Evolutionary conservation across 2,113 vertebrate species (phyloP), one percentile per base, ranked within the genome.

Genomic region (Epinephelus lanceolatus): DNA sequence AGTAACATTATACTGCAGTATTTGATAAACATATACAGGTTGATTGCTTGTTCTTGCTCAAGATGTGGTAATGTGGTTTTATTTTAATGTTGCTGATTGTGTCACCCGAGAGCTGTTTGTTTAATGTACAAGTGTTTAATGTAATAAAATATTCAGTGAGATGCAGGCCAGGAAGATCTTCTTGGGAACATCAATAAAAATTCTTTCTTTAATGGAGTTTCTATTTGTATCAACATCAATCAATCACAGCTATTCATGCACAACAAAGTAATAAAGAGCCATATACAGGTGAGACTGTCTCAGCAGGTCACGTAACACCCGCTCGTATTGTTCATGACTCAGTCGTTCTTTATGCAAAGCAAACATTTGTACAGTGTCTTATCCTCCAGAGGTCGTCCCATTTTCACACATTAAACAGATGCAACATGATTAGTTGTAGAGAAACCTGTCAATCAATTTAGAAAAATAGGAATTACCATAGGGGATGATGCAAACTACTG

Each of bases 211-310:
- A 52, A 52, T 23, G 65, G 15, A 19, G n/a, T 27, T 19, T 42
- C 17, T 19, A 21, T 17, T 72, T 62, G 4, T n/a, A 21, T 47
- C 23, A 47, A 3, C 57, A 51, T 33, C 42, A 51, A 17, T 19
- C 18, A 21, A 17, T 59, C 40, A 13, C 45, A 42, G 56, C 6
- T 27, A 19, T 51, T 37, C 9, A 25, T 59, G 55, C 27, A 78
- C 21, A 78, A 42, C 27, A 70, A 25, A 70, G 56, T 6, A 19
- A 61, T 78, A 40, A 40, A 70, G 40, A 70, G 55, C 15, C 76
- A 60, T 51, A 69, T 1, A 60, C 14, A 69, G 55, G 61, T 11
- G n/a, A 61, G n/a, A 42, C 4, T 10, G 57, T 14, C 18, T 49
- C 40, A n/a, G 45, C 27, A 51, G 25, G 33, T 45, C 33, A 56